Conservation (phyloP, 2,113 vertebrate species). For the Penelope pileata region DNA sequence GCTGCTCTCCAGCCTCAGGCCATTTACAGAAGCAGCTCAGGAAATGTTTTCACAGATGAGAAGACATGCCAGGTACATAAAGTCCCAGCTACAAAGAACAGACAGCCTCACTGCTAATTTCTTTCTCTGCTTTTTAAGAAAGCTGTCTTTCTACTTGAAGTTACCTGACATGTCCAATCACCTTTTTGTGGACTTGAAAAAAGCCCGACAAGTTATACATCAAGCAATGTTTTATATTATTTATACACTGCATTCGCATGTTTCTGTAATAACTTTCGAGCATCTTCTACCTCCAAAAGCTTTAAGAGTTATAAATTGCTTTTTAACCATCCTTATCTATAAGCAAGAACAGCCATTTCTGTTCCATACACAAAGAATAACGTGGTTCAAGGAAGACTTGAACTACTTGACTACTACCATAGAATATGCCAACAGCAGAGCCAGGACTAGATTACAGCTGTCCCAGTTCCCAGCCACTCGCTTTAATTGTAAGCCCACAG, state of each 20-base stretch:
- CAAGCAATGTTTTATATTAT: neutral
- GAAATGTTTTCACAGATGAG: constrained; percentile 55
- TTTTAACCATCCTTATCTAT: neutral
- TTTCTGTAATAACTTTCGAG: neutral
- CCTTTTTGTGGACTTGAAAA: neutral
- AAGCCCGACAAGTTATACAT: neutral
- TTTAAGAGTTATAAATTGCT: neutral
- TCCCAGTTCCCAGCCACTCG: neutral
- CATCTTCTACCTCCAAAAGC: neutral
- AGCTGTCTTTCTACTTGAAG: neutral
- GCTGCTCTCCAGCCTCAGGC: constrained; percentile 18
- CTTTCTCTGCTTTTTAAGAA: constrained; percentile 32
- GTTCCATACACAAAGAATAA: neutral
- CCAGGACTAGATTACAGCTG: neutral
- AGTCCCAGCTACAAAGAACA: constrained; percentile 39
- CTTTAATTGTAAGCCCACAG: neutral
- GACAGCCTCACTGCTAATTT: constrained; percentile 1
- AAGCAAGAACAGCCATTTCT: neutral
- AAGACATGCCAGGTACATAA: neutral
- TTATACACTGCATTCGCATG: neutral
- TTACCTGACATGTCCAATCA: constrained; percentile 30
- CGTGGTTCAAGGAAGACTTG: neutral
- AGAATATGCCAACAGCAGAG: neutral
- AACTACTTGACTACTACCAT: neutral
- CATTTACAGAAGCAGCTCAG: constrained; percentile 47